Evolutionary conservation across 1,140 invertebrate species (phyloP), one percentile per base, ranked within the genome.

Genomic region (Magallana ariakensis): DNA sequence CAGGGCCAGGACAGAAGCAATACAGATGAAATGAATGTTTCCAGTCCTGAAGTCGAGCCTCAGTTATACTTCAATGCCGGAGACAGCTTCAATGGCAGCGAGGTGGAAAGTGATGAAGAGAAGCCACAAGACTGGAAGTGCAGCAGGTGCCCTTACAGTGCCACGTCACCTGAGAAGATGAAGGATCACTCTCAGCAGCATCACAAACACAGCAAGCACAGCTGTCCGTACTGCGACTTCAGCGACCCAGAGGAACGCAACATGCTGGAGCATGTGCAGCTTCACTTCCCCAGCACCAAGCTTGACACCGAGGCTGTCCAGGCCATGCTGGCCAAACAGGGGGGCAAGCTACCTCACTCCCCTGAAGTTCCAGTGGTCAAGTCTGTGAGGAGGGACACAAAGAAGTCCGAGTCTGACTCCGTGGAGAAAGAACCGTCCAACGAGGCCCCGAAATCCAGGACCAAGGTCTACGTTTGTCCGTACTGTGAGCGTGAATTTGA

Each of bases 401-500:
- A 26, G 66, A 75, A 84, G 26, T 87, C 85, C 0, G 89, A 91
- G 82, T 89, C 91, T 57, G 91, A 92, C 57, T 91, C 90, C 4
- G 90, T 88, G 53, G 85, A 86, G 46, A 75, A 80, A n/a, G 86
- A 88, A 84, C 80, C 84, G 58, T 75, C 66, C 13, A 83, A 26
- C 10, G 58, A 83, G n/a, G 62, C 11, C 22, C 19, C 84, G 85
- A 81, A 88, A 80, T 85, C 70, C 9, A 60, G 55, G 26, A 91
- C 91, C 15, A 92, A 92, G 83, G 91, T 93, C 3, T 94, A 93
- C 88, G 92, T 92, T 16, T 94, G 93, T 87, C 92, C 92, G 84
- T 93, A 91, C 84, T 94, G 93, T 91, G 93, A 94, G 75, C 85
- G 93, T 66, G 92, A 92, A 66, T 94, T 93, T 91, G 91, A 93